Percentiles rank a stretch among this genome's conserved stretches.
Conservation (phyloP, 2,113 vertebrate genomes). For the Cebus imitator region DNA sequence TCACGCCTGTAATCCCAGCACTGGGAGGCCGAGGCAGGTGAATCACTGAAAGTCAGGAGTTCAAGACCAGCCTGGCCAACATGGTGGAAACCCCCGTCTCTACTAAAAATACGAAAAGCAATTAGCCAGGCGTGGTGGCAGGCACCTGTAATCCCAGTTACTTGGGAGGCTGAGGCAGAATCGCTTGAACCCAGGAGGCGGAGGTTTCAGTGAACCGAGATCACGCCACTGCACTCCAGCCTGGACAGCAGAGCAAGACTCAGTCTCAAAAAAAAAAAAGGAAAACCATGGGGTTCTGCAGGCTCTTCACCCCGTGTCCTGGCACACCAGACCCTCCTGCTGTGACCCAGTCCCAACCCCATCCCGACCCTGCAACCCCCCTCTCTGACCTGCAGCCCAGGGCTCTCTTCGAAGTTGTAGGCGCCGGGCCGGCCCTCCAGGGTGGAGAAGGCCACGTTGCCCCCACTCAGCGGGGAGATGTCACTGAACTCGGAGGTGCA, state of each 20-base stretch:
- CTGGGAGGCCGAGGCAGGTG: not conserved
- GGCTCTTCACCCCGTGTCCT: rapidly evolving
- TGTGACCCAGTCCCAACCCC: not conserved
- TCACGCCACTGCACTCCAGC: not conserved
- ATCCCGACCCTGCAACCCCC: rapidly evolving
- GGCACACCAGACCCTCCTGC: not conserved
- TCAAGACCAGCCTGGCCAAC: not conserved
- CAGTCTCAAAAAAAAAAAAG: not conserved
- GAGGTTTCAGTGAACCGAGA: not conserved
- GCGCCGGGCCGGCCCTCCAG: conserved; percentile 95
- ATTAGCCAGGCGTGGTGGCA: not conserved
- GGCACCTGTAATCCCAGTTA: not conserved
- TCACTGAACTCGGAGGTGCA: conserved; percentile 97
- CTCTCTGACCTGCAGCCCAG: conserved; percentile 87
- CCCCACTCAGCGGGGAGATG: conserved; percentile 95
- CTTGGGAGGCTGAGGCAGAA: not conserved
- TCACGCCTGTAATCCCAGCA: not conserved
- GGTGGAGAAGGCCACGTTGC: conserved; percentile 97
- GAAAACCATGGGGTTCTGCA: rapidly evolving
- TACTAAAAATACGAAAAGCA: not conserved
- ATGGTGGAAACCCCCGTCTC: not conserved
- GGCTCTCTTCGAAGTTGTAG: conserved; percentile 94
- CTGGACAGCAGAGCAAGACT: not conserved
- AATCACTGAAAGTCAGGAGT: not conserved
- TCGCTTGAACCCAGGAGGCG: not conserved